Percentiles rank a stretch among this genome's conserved stretches.
These are phyloP conservation scores for Tupaia tana DNA, from an alignment of 2,113 vertebrate species.

Conservation along the genomic window DNA sequence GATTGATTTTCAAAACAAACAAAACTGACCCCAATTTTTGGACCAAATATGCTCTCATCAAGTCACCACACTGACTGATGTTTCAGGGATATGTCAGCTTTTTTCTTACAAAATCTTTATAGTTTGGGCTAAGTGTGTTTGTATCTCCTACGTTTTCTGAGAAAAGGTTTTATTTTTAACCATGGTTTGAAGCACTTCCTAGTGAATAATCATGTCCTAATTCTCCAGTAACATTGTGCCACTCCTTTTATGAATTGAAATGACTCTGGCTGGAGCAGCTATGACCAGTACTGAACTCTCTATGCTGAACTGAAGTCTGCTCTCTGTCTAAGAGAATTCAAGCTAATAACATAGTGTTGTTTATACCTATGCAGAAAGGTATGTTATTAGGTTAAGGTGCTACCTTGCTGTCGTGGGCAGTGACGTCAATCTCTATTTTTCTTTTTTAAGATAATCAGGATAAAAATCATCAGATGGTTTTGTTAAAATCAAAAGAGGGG, in stretches of 20 bases:
- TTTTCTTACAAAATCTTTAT: not conserved
- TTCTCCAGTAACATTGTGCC: conserved; percentile 14
- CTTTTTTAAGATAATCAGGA: conserved; percentile 27
- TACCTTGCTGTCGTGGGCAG: not conserved
- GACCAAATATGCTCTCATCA: not conserved
- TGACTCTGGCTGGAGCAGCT: conserved; percentile 9
- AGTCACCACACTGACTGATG: not conserved
- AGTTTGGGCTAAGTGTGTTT: not conserved
- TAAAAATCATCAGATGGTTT: conserved; percentile 54
- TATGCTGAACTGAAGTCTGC: conserved; percentile 42
- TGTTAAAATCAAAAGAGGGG: conserved; percentile 50
- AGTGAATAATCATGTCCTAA: conserved; percentile 35
- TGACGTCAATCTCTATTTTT: conserved; percentile 38
- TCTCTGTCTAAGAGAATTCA: conserved; percentile 27
- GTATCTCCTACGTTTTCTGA: not conserved
- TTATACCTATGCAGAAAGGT: not conserved
- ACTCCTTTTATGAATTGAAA: conserved; percentile 63
- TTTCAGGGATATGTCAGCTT: not conserved
- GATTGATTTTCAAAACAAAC: not conserved
- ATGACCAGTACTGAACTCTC: conserved; percentile 44
- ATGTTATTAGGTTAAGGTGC: conserved; percentile 19
- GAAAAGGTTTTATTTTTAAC: conserved; percentile 67
- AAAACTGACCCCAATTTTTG: not conserved
- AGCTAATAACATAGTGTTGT: not conserved
- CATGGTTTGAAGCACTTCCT: conserved; percentile 16